Base-by-base conservation (phyloP, 2,888 invertebrate species). In the Tridacna gigas region DNA sequence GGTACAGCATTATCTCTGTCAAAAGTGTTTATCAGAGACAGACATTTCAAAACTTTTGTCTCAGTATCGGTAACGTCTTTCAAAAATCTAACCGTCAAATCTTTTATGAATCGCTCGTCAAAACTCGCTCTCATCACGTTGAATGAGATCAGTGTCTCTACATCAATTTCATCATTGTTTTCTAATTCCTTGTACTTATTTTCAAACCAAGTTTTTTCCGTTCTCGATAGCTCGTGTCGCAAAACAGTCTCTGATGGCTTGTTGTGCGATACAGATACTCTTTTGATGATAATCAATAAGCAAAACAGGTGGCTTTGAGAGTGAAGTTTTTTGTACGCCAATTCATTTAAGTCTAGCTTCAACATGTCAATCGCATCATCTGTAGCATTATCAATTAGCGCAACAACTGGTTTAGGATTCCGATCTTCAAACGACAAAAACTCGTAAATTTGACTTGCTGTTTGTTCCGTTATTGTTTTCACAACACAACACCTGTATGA, bases 71-170 rank as follows among this genome's bases (percentile, higher is more conserved):
- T 67, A 18, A 82, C 80, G 63, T 67, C 82, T 28, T 71, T 20
- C 56, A 85, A 37, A 15, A 85, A 69, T 0, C 65, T n/a, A 18
- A 47, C 51, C 22, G 77, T 65, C 12, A 77, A 61, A 26, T 74
- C 76, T 7, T 63, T 12, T 15, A 85, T 77, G 65, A 77, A 85
- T 28, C 66, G 45, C 37, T 45, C 12, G 56, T 77, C 79, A 74
- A 85, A 85, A 11, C 74, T 67, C 20, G 82, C 67, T 48, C 85
- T 60, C 85, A 85, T 82, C 12, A 79, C 79, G 56, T 85, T 85
- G 26, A 85, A 85, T 26, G 85, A 74, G 37, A 85, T 79, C 11
- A 85, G 60, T 20, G 82, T 85, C 28, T 74, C 56, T 0, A 85
- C 80, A 56, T 81, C 75, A 25, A 82, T 66, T 4, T 65, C 47